These are phyloP conservation scores for Ecdyonurus torrentis DNA, from an alignment of 2,888 invertebrate species.

Conservation along the genomic window DNA sequence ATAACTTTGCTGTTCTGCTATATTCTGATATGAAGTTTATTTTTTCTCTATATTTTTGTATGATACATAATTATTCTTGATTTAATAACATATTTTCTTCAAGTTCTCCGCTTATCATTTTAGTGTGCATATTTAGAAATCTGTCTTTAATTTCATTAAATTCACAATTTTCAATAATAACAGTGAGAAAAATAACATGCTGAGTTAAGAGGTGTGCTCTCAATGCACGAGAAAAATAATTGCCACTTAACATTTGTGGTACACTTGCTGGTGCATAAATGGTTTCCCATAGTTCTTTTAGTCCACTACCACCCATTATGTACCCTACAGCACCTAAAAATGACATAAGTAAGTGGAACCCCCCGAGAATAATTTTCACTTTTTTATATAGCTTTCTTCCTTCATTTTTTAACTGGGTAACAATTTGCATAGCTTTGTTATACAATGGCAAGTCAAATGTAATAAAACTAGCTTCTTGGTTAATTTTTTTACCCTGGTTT, in stretches of 20 bases:
- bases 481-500: background rate
- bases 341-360: background rate
- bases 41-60: background rate
- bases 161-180: background rate
- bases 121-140: background rate
- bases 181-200: background rate
- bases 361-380: background rate
- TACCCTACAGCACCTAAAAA: background rate
- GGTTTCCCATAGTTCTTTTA: background rate
- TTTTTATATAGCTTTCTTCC: background rate
- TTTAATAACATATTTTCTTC: background rate
- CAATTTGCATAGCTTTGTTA: background rate
- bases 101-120: background rate
- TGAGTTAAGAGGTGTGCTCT: background rate
- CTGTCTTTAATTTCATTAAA: background rate
- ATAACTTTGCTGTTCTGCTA: constrained; percentile 10
- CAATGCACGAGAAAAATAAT: background rate
- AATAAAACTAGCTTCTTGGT: background rate
- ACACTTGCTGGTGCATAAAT: background rate
- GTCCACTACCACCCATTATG: background rate
- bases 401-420: no score
- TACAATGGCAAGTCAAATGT: background rate
- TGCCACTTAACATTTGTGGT: background rate
- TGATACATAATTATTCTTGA: background rate
- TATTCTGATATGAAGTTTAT: background rate